Evolutionary conservation across 2,888 invertebrate genomes (phyloP), one percentile per base, ranked within the genome.

Genomic region (Isoperla grammatica): DNA sequence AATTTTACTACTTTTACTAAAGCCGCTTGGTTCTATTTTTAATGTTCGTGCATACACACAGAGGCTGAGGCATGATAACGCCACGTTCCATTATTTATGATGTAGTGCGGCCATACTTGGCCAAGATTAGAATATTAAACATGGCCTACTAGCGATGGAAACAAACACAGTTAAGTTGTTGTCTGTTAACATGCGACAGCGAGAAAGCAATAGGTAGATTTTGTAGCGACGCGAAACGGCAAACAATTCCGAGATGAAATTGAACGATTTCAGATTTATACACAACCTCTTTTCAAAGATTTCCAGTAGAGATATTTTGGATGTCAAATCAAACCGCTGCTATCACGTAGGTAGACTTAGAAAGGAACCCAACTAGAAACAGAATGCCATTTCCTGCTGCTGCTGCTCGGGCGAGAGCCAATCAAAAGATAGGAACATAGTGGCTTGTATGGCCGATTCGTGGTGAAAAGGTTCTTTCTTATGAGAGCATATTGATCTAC

Each of bases 261-360:
- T 39, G 53, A 53, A 39, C 39, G 37, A 39, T 15, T 53, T 39
- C 20, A 37, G 37, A 53, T 39, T 15, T 37, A 53, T 39, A 39
- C 20, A 37, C 53, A 53, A 53, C 20, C 39, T 35, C 19, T 53
- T 20, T 9, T 19, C 5, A 39, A 45, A 56, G 49, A 60, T 40
- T 37, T 15, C 35, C 17, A 8, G 23, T 19, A 60, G 48, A 53
- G 54, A 60, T 29, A 29, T 60, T 48, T 60, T 49, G 49, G 15
- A 50, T 56, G 49, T 56, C 48, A 46, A 58, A 37, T 35, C 17
- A 19, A 56, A 49, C 42, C 20, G 20, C 12, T 39, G 37, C 53
- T 53, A 53, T 53, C 40, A 39, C 19, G 37, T 19, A 53, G 29
- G 29, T 13, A 22, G 35, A 29, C 39, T 53, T 37, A 9, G 12